Conservation (phyloP, 2,113 vertebrate genomes). For the Myotis lucifugus region DNA sequence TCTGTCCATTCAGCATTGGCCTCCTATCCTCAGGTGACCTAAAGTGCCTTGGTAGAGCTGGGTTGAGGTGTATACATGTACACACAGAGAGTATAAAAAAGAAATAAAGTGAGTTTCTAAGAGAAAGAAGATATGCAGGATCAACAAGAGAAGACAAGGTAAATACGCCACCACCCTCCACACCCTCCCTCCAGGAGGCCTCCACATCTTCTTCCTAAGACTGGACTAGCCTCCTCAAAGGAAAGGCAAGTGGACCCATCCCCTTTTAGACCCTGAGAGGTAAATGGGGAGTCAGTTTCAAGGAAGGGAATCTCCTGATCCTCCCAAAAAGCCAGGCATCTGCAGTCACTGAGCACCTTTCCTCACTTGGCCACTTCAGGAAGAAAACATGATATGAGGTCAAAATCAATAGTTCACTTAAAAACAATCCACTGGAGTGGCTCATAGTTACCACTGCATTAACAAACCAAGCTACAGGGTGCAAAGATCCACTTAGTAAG, state of each 20-base stretch:
- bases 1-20: background rate
- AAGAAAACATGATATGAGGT: background rate
- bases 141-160: background rate
- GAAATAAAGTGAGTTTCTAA: background rate
- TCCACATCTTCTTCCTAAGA: background rate
- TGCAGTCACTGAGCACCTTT: background rate
- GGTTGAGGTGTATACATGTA: background rate
- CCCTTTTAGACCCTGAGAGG: background rate
- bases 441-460: background rate
- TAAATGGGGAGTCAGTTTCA: background rate
- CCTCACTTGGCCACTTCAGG: background rate
- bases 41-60: background rate
- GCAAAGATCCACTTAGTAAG: background rate
- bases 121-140: background rate
- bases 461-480: background rate
- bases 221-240: background rate
- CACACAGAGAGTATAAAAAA: background rate
- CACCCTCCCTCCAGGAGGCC: background rate
- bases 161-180: background rate
- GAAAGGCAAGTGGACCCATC: background rate
- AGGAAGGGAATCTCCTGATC: background rate
- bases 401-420: conserved; percentile 20
- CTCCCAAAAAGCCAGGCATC: background rate
- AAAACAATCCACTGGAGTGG: background rate
- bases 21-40: background rate